phyloP scores from a whole-genome alignment of 2,888 invertebrate species.

The Nymphalis polychloros region DNA sequence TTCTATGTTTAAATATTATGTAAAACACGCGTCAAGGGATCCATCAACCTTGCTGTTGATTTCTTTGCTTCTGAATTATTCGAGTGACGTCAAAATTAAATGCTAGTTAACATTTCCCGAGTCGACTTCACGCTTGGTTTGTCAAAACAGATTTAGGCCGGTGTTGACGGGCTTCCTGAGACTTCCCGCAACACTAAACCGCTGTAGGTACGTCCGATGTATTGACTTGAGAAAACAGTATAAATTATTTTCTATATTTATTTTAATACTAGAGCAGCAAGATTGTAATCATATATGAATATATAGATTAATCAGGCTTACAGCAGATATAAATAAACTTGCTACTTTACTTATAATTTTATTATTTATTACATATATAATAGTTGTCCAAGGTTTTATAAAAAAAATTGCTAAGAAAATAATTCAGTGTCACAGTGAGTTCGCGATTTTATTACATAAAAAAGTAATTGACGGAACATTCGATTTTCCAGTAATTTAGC shows the following conservation, averaged over 20 bases:
- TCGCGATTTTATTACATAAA: slow-evolving; percentile 4
- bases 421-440: not conserved
- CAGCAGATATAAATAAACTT: not conserved
- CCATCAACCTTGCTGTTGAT: slow-evolving; percentile 4
- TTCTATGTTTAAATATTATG: slow-evolving; percentile 20
- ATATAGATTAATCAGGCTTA: too few species aligned
- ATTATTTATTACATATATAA: not conserved
- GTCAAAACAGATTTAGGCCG: slow-evolving; percentile 49
- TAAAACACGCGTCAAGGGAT: slow-evolving; percentile 12
- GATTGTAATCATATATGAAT: too few species aligned
- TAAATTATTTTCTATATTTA: not conserved
- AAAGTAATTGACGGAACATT: slow-evolving; percentile 16
- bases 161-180: slow-evolving; percentile 46
- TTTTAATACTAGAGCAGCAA: not conserved
- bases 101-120: slow-evolving; percentile 34
- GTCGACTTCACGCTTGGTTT: slow-evolving; percentile 44
- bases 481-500: slow-evolving; percentile 4
- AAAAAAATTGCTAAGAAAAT: not conserved
- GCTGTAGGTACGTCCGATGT: slow-evolving; percentile 33
- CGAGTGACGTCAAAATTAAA: slow-evolving; percentile 22
- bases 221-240: slow-evolving; percentile 22
- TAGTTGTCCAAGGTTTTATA: not conserved
- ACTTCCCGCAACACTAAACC: slow-evolving; percentile 42
- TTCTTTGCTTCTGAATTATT: slow-evolving; percentile 10
- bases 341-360: not conserved